Conservation (phyloP, 2,888 invertebrate species). For the Micoletzkya japonica region DNA sequence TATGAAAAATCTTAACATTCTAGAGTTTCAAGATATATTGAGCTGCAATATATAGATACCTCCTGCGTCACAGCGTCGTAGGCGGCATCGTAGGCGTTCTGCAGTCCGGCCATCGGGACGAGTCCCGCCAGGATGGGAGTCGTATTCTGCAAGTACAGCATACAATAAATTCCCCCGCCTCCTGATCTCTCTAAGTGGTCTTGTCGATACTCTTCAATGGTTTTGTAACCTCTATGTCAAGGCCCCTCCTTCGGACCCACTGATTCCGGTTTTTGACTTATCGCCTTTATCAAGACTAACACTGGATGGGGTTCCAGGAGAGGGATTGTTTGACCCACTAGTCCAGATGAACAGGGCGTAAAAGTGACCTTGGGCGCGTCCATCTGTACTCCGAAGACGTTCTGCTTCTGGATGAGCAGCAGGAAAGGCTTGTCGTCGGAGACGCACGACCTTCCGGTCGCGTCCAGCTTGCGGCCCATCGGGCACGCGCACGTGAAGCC, state of each 20-base stretch:
- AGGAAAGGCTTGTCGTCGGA: slow-evolving; percentile 83
- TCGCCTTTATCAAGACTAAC: too few relatives aligned
- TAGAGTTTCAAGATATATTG: not conserved
- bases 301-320: too few relatives aligned
- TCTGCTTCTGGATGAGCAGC: slow-evolving; percentile 87
- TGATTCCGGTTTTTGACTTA: too few relatives aligned
- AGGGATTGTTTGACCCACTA: too few relatives aligned
- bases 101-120: slow-evolving; percentile 65
- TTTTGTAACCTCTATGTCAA: too few relatives aligned
- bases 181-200: too few relatives aligned
- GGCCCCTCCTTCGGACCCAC: too few relatives aligned
- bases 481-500: slow-evolving; percentile 85
- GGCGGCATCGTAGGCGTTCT: slow-evolving; percentile 83
- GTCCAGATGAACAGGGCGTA: not conserved
- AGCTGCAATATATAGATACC: not conserved
- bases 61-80: slow-evolving; percentile 75
- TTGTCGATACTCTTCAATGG: too few relatives aligned
- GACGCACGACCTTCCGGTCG: slow-evolving; percentile 58
- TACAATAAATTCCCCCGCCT: too few relatives aligned
- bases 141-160: slow-evolving; percentile 33
- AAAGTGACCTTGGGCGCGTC: slow-evolving; percentile 32
- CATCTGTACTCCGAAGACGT: slow-evolving; percentile 73
- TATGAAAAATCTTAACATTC: too few relatives aligned
- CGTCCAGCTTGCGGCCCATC: slow-evolving; percentile 72
- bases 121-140: slow-evolving; percentile 68